Base-by-base conservation (phyloP, 2,113 vertebrate species). In the Rhipidura dahli region DNA sequence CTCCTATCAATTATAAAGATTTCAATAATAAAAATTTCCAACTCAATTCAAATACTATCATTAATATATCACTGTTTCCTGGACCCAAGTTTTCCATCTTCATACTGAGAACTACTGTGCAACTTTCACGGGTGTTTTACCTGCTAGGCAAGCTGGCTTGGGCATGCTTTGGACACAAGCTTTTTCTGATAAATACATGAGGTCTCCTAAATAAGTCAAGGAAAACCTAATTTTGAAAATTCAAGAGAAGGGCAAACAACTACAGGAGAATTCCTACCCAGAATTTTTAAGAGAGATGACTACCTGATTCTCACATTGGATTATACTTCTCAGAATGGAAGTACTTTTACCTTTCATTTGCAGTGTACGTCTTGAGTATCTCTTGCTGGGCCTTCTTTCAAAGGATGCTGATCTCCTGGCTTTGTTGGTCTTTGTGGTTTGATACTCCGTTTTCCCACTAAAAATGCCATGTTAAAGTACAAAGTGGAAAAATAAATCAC, bases 391-490 rank as follows among this genome's bases (percentile, higher is more conserved):
- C 54, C 99, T 98, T 83, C 99, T 99, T 97, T 99, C 99, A 96
- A 99, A 99, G 11, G 99, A 99, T 51, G 99, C 93, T 2, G 99
- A 99, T 24, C 99, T 97, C 90, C 99, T 98, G 44, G 99, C 98
- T 98, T 99, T 99, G 85, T 98, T 99, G 47, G 98, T 98, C 97
- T 99, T 99, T 71, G 99, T 99, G n/a, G 99, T 99, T 98, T 99
- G 99, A 96, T 99, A 99, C 64, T 99, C 99, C 3, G 99, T 99
- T 97, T 99, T 99, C 65, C 99, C 99, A 96, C 99, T 99, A 97
- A 75, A 89, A 94, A 42, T 28, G 10, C 4, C 76, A 94, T 2
- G 12, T 37, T 64, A 18, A 84, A 93, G n/a, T 22, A 57, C 14
- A 75, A 83, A 83, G 28, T 4, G 56, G 15, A n/a, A 77, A 30